Evolutionary conservation across 2,797 vertebrate species (phyloP).

Genomic region (Syncerus caffer): DNA sequence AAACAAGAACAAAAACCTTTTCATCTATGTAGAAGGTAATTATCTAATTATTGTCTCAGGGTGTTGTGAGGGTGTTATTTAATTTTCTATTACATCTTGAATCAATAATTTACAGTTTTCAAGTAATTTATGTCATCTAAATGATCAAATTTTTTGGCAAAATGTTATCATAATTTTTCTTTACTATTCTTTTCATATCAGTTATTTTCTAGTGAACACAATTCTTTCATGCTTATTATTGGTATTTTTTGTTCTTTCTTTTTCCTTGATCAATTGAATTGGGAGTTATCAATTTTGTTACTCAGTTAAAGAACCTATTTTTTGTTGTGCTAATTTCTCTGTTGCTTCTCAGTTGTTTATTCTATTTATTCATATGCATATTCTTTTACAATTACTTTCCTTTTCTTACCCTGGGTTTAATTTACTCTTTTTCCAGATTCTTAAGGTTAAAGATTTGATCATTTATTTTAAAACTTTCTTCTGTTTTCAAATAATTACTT

Average conservation of each 20-base stretch:
- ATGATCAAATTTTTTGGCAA: neutral
- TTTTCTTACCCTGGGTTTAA: neutral
- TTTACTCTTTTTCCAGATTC: neutral
- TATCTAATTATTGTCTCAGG: neutral
- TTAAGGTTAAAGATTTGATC: neutral
- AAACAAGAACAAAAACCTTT: neutral
- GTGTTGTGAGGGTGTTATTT: neutral
- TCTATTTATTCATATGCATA: neutral
- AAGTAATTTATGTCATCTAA: neutral
- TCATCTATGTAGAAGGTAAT: neutral
- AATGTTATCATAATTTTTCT: neutral
- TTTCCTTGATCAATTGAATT: neutral
- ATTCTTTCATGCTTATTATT: neutral
- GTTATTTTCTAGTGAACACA: neutral
- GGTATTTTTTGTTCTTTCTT: neutral
- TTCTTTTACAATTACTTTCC: neutral
- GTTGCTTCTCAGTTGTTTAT: neutral
- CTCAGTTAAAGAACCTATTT: neutral
- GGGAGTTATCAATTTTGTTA: neutral
- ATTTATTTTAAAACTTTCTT: neutral
- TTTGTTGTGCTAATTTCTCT: neutral
- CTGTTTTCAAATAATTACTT: neutral
- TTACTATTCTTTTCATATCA: neutral
- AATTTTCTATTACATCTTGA: neutral
- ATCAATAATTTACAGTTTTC: neutral